Conservation (phyloP, 2,113 vertebrate species). For the Aramus guarauna region DNA sequence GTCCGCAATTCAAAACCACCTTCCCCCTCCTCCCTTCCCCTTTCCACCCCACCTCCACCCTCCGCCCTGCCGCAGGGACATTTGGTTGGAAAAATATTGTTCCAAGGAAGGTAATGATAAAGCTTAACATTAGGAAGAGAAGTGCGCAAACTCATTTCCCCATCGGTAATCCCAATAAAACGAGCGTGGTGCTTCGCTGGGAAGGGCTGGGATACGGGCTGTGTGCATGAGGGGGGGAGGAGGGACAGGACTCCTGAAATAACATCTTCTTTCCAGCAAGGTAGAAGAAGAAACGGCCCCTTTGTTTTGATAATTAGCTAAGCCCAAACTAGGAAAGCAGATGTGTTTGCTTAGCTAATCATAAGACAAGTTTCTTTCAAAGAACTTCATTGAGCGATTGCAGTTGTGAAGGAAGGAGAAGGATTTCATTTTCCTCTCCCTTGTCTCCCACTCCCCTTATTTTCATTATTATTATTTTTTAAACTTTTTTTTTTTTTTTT, state of each 20-base stretch:
- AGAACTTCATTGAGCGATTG: conserved; percentile 64
- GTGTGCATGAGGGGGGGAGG: neutral
- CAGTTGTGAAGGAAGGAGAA: neutral
- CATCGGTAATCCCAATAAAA: conserved; percentile 78
- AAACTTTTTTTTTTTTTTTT: too few species aligned
- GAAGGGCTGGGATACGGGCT: conserved; percentile 49
- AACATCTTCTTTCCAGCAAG: conserved; percentile 76
- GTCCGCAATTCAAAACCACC: conserved; percentile 34
- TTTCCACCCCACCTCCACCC: conserved; percentile 42
- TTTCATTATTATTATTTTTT: neutral
- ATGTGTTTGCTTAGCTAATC: conserved; percentile 83
- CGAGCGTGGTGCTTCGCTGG: conserved; percentile 62
- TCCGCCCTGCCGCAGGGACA: conserved; percentile 55
- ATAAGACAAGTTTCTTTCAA: conserved; percentile 75
- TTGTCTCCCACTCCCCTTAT: neutral
- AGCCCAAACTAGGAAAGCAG: conserved; percentile 77
- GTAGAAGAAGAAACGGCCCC: conserved; percentile 70
- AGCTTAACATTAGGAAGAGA: conserved; percentile 74
- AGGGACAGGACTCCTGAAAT: conserved; percentile 71
- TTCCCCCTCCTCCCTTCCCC: conserved; percentile 6
- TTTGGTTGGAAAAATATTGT: conserved; percentile 77
- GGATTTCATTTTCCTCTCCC: neutral
- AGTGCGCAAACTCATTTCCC: conserved; percentile 75
- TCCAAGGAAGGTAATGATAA: conserved; percentile 75
- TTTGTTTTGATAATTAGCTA: conserved; percentile 80